phyloP scores from a whole-genome alignment of 2,797 vertebrate species.

The Simalia tracyae region DNA sequence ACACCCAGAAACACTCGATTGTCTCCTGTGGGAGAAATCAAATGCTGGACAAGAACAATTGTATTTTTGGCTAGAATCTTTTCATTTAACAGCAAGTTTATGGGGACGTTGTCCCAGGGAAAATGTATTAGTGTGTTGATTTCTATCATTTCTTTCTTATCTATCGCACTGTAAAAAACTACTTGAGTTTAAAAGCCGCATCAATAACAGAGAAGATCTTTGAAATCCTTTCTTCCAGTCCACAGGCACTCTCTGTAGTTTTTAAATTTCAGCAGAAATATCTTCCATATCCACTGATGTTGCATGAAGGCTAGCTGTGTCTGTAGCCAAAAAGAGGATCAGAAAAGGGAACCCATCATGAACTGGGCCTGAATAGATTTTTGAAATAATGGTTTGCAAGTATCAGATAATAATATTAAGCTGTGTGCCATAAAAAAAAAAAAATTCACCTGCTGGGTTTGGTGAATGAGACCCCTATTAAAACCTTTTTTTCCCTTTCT shows the following conservation, averaged over 20 bases:
- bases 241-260: background rate
- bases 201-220: slow-evolving; percentile 44
- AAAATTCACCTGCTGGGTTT: background rate
- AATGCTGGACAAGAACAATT: background rate
- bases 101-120: background rate
- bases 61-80: background rate
- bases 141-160: slow-evolving; percentile 44
- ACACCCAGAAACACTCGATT: background rate
- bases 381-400: background rate
- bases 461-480: background rate
- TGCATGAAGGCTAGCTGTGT: background rate
- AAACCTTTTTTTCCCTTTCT: background rate
- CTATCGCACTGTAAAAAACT: background rate
- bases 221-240: background rate
- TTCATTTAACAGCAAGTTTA: background rate
- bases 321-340: background rate
- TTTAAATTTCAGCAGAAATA: rapidly evolving
- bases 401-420: background rate
- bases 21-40: background rate
- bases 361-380: slow-evolving; percentile 46
- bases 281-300: background rate
- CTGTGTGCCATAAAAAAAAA: background rate
- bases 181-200: slow-evolving; percentile 30
- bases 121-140: slow-evolving; percentile 16
- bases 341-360: slow-evolving; percentile 44